Evolutionary conservation across 2,888 invertebrate species (phyloP), one percentile per base, ranked within the genome.

Genomic region (Epicampocera succincta): DNA sequence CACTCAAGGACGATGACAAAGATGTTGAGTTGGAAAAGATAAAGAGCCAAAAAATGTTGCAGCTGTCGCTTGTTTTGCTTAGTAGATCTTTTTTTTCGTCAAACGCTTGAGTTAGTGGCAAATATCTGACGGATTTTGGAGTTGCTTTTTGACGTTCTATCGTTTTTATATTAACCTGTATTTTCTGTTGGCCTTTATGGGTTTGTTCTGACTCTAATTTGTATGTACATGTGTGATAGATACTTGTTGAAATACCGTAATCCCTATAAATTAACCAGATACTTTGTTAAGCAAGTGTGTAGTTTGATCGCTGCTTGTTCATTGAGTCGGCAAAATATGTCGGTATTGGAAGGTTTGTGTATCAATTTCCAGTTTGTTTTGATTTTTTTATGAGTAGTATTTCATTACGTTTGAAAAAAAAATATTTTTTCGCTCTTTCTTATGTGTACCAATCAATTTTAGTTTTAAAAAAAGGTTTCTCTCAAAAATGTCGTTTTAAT

Each of bases 211-310:
- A 71, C 65, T 71, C 52, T 3, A 52, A 15, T 46, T 4, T 61
- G 4, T 42, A 44, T 76, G 56, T 38, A 61, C 68, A 44, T 44
- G 60, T 66, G 25, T 73, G 44, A 29, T 33, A 54, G 40, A 69
- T 78, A 82, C 81, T 82, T 82, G 81, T 82, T 82, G 75, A 81
- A 75, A 73, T 73, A 81, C 81, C 81, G 77, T 77, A 77, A 69
- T 73, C 60, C 52, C 29, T 80, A 66, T 29, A 65, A 63, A 58
- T 66, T 46, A 52, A 65, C 17, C 40, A 56, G 3, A 60, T 46
- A 38, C 12, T 48, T 68, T n/a, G 15, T 19, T 29, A 54, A 33
- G 33, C 33, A 33, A 33, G 60, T 17, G 19, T 56, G 63, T 65
- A 60, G 65, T 60, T 71, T 15, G 48, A 15, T 65, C 38, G 65